phyloP scores from a whole-genome alignment of 2,888 invertebrate species.

The Caenorhabditis sp. region DNA sequence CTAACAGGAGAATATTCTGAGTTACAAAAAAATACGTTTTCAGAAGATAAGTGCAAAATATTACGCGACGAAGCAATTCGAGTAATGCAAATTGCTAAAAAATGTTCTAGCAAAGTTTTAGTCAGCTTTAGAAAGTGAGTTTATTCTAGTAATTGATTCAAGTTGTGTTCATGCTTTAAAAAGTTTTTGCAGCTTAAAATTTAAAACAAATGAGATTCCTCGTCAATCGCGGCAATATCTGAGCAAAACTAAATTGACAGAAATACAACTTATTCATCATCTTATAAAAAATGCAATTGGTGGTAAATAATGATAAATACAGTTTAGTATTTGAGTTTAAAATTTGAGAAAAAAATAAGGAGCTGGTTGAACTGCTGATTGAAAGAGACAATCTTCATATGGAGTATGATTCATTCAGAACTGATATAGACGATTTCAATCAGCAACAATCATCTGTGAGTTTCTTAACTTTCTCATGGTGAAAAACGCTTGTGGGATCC shows the following conservation, averaged over 20 bases:
- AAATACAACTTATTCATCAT: constrained; percentile 52
- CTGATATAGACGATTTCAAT: constrained; percentile 96
- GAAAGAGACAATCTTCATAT: constrained; percentile 96
- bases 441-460: constrained; percentile 79
- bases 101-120: constrained; percentile 94
- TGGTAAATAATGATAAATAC: too few relatives aligned
- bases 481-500: too few relatives aligned
- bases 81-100: constrained; percentile 92
- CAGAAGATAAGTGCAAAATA: constrained; percentile 89
- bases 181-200: constrained; percentile 77
- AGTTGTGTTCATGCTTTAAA: too few relatives aligned
- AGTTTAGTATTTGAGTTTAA: too few relatives aligned
- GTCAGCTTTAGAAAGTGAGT: constrained; percentile 83
- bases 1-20: too few relatives aligned
- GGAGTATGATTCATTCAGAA: constrained; percentile 97
- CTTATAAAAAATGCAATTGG: constrained; percentile 67
- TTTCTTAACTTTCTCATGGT: not conserved
- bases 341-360: constrained; percentile 89
- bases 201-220: constrained; percentile 67
- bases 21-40: too few relatives aligned
- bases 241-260: constrained; percentile 58
- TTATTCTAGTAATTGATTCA: not conserved
- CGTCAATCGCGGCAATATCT: constrained; percentile 69
- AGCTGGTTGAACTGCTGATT: constrained; percentile 92
- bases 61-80: constrained; percentile 92